These are phyloP conservation scores for Crax fasciolata DNA, from an alignment of 2,797 vertebrate species.

Conservation along the genomic window DNA sequence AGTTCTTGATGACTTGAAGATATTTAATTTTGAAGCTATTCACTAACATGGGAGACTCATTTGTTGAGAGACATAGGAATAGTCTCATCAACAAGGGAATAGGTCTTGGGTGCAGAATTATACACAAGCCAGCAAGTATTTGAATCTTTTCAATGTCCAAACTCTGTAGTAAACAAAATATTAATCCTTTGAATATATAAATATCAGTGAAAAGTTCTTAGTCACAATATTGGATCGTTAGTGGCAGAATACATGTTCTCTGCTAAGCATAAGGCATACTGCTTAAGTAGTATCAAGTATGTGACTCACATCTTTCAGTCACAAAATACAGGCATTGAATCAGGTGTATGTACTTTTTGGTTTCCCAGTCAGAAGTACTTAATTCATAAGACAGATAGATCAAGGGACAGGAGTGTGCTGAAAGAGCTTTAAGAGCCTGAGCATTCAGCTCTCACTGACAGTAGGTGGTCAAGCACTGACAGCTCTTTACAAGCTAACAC, in stretches of 20 bases:
- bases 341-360: not conserved
- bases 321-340: not conserved
- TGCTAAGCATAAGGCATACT: not conserved
- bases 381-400: not conserved
- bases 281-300: not conserved
- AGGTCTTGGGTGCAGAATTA: not conserved
- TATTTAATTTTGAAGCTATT: not conserved
- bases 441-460: not conserved
- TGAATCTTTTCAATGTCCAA: not conserved
- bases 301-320: not conserved
- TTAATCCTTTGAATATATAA: not conserved
- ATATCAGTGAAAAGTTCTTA: not conserved
- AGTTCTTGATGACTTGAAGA: not conserved
- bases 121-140: not conserved
- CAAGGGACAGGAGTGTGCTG: not conserved
- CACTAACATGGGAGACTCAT: not conserved
- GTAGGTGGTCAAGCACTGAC: not conserved
- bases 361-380: not conserved
- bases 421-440: not conserved
- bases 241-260: not conserved
- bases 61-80: not conserved
- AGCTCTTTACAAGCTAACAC: not conserved
- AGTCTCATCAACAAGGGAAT: not conserved
- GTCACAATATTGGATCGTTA: not conserved
- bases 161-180: not conserved